Evolutionary conservation across 2,888 invertebrate genomes (phyloP).

Genomic region (Perizoma affinitatum): DNA sequence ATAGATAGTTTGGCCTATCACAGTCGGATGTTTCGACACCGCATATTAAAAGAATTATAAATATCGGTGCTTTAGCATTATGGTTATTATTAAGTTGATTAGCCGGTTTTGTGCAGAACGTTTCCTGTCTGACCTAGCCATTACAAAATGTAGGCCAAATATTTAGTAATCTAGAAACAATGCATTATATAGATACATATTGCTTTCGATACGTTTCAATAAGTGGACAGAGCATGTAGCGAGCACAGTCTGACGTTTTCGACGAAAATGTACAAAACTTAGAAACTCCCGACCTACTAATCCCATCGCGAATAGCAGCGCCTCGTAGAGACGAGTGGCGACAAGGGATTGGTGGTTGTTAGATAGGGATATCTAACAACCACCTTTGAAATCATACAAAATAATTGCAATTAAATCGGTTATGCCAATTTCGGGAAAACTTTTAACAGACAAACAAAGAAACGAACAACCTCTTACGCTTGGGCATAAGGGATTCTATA

Average conservation of each 20-base stretch:
- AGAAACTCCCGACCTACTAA: neutral
- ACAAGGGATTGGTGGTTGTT: too few relatives aligned
- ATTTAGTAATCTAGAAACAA: slow-evolving; percentile 27
- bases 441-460: too few relatives aligned
- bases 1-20: slow-evolving; percentile 64
- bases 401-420: too few relatives aligned
- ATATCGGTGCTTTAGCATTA: slow-evolving; percentile 57
- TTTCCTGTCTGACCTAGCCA: slow-evolving; percentile 41
- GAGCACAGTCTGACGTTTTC: too few relatives aligned
- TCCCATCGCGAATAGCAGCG: too few relatives aligned
- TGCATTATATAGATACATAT: slow-evolving; percentile 1
- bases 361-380: too few relatives aligned
- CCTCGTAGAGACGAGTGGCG: too few relatives aligned
- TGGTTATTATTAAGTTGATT: slow-evolving; percentile 49
- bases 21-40: slow-evolving; percentile 75
- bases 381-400: too few relatives aligned
- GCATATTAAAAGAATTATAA: slow-evolving; percentile 45
- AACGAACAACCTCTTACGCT: too few relatives aligned
- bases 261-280: neutral
- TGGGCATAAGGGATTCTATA: too few relatives aligned
- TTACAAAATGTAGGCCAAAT: slow-evolving; percentile 25
- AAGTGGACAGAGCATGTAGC: neutral
- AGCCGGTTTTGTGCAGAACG: slow-evolving; percentile 41
- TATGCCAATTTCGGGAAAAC: too few relatives aligned
- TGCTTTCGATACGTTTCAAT: slow-evolving; percentile 1